Conservation (phyloP, 2,113 vertebrate species). For the Eonycteris spelaea region DNA sequence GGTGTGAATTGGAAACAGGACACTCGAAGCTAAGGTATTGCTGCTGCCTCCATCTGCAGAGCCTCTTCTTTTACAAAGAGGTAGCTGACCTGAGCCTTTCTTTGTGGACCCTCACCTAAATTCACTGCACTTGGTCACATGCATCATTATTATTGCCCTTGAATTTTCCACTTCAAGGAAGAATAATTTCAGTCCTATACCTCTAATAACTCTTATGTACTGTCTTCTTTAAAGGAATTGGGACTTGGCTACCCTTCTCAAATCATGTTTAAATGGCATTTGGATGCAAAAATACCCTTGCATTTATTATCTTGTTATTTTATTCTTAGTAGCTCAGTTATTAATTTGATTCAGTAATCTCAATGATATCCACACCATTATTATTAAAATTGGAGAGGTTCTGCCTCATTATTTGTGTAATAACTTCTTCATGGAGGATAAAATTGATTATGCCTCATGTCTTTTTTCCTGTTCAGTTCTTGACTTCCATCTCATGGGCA, state of each 20-base stretch:
- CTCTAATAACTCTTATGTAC: neutral
- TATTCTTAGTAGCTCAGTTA: conserved; percentile 43
- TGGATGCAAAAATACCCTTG: neutral
- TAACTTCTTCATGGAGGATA: conserved; percentile 49
- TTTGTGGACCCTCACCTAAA: neutral
- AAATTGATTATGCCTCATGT: neutral
- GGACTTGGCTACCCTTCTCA: neutral
- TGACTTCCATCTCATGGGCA: neutral
- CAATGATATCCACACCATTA: conserved; percentile 37
- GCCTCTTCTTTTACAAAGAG: neutral
- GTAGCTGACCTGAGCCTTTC: neutral
- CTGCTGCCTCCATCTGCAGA: neutral
- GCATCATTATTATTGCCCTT: neutral
- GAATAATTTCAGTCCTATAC: neutral
- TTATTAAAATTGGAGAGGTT: conserved; percentile 62
- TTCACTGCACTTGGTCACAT: neutral
- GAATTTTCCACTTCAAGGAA: neutral
- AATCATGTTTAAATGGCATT: neutral
- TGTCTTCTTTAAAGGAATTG: neutral
- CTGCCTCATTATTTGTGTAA: conserved; percentile 47
- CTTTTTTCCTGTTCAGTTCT: neutral
- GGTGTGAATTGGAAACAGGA: neutral
- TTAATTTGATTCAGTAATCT: conserved; percentile 52
- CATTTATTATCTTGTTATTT: conserved; percentile 52
- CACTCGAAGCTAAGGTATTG: neutral